These are phyloP conservation scores for Sceloporus tristichus DNA, from an alignment of 2,113 vertebrate genomes.

Conservation along the genomic window DNA sequence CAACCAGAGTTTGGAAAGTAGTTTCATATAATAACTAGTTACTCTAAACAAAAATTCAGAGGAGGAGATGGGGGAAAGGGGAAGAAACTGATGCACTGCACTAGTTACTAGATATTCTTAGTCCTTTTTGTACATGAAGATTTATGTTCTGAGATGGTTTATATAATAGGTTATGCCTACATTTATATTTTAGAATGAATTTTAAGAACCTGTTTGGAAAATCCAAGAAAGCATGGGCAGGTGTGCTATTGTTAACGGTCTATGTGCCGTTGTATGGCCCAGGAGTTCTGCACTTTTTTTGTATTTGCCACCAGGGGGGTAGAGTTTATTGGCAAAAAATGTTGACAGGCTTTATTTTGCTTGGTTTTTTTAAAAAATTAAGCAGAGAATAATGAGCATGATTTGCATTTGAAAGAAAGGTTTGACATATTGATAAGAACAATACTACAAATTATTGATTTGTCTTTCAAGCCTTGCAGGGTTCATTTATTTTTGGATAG, in stretches of 20 bases:
- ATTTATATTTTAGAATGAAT: conserved; percentile 88
- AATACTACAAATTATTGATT: conserved; percentile 76
- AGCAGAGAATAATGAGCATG: conserved; percentile 80
- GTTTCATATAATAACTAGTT: conserved; percentile 86
- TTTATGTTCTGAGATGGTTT: conserved; percentile 89
- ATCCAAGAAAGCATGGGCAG: conserved; percentile 79
- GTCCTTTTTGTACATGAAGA: conserved; percentile 89
- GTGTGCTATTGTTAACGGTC: conserved; percentile 87
- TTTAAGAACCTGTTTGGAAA: conserved; percentile 82
- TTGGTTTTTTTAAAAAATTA: conserved; percentile 67
- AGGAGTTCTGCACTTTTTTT: conserved; percentile 85
- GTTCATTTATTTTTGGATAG: conserved; percentile 81
- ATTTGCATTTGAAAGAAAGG: conserved; percentile 79
- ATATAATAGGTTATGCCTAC: conserved; percentile 90
- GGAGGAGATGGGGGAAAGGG: conserved; percentile 38
- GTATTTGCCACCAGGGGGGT: conserved; percentile 83
- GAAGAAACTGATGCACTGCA: conserved; percentile 85
- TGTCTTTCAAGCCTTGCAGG: conserved; percentile 80
- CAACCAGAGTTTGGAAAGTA: conserved; percentile 82
- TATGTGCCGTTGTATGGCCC: conserved; percentile 82
- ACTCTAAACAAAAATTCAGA: conserved; percentile 78
- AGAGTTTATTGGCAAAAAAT: conserved; percentile 81
- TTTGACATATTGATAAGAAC: conserved; percentile 74
- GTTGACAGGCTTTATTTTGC: conserved; percentile 78
- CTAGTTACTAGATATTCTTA: conserved; percentile 89